Evolutionary conservation across 2,888 invertebrate species (phyloP), one percentile per base, ranked within the genome.

Genomic region (Philereme vetulata): DNA sequence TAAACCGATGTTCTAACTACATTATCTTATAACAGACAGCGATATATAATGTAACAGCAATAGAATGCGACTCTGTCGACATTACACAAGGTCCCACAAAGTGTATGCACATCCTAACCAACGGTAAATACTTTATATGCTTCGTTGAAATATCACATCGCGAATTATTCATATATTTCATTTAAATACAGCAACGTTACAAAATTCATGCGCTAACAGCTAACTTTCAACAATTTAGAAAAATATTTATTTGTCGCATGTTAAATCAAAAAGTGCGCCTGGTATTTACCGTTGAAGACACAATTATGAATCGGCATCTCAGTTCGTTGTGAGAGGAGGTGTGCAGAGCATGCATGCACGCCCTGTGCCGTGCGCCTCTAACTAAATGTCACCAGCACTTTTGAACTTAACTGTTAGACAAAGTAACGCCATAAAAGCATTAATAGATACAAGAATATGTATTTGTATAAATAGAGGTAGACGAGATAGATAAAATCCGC

Each of bases 91-190:
- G 64, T 62, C 62, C 59, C 60, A 32, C 10, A 8, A n/a, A 51
- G n/a, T 21, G 40, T 35, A 46, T 43, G 1, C 1, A 38, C 38
- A 7, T 38, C 9, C n/a, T 42, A 34, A 35, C 21, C 1, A 21
- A 21, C 21, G 2, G 38, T 7, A 49, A 8, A 11, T 40, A 47
- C 5, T 50, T 34, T 51, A 58, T 35, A 57, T 61, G 66, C 59
- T 72, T 75, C 73, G 75, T 70, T 75, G 73, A 48, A 50, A 56
- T 71, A 67, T 59, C 67, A 62, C 64, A 60, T 56, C 6, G 59
- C 51, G 34, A 36, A 53, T 52, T 44, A 60, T 53, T 54, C 44
- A 9, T 42, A 56, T 46, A 46, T 45, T 9, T 36, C 4, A 40
- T 32, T 59, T 6, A 4, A 35, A 51, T 44, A 47, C 36, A 47